Conservation (phyloP, 2,113 vertebrate species). For the Epinephelus moara region DNA sequence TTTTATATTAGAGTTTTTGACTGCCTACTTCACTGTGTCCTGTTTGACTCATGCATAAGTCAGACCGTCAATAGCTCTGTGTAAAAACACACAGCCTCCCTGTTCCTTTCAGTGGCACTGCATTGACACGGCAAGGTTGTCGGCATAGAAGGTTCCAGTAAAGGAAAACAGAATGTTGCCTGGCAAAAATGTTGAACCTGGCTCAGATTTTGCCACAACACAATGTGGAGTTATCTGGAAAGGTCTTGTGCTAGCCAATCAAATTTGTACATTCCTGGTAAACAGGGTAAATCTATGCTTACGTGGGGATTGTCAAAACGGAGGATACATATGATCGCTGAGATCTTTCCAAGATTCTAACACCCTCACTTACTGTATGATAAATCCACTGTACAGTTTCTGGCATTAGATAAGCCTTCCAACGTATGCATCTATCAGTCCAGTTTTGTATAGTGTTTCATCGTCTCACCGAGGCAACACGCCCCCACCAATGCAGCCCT, state of each 20-base stretch:
- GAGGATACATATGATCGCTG: background rate
- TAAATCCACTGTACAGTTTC: background rate
- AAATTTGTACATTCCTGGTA: no score
- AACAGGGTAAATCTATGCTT: background rate
- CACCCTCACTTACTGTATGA: background rate
- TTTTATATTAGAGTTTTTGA: background rate
- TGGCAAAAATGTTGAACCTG: background rate
- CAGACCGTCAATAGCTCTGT: background rate
- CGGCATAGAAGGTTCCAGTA: background rate
- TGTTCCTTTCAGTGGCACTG: background rate
- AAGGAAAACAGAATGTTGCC: background rate
- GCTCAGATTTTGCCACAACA: background rate
- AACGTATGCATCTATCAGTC: background rate
- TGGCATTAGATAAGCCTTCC: background rate
- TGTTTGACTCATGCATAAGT: background rate
- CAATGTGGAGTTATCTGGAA: background rate
- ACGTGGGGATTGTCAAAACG: background rate
- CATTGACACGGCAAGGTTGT: background rate
- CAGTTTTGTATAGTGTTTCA: background rate
- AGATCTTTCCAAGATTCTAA: background rate
- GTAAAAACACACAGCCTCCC: background rate
- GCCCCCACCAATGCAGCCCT: background rate
- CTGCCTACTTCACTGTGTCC: background rate
- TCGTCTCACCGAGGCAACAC: background rate
- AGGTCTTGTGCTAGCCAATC: background rate